Percentiles rank a stretch among this genome's conserved stretches.
phyloP scores from a whole-genome alignment of 2,113 vertebrate genomes.

The Lagenorhynchus albirostris region DNA sequence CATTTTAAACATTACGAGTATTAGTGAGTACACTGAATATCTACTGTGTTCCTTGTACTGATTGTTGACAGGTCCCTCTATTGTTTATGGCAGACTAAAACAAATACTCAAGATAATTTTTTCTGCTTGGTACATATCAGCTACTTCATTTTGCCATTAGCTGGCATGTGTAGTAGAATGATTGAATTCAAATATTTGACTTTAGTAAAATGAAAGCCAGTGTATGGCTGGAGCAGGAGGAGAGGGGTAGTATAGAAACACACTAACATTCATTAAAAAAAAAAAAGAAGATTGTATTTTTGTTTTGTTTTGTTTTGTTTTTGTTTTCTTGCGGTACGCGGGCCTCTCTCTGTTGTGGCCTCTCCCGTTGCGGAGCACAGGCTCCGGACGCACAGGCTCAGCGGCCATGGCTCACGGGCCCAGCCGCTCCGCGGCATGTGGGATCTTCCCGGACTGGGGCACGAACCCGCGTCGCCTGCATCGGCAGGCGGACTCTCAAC shows the following conservation, averaged over 20 bases:
- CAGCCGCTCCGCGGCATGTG: too few species aligned
- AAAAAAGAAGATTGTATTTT: background rate
- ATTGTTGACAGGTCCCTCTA: background rate
- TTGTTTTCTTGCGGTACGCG: too few species aligned
- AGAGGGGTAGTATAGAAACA: background rate
- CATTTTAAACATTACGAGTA: background rate
- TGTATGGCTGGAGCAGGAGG: background rate
- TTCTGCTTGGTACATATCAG: background rate
- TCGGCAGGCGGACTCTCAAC: too few species aligned
- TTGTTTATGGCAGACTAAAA: background rate
- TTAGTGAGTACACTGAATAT: background rate
- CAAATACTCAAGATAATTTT: background rate
- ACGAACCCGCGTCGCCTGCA: too few species aligned
- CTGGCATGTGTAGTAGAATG: background rate
- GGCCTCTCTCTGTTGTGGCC: too few species aligned
- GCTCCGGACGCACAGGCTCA: too few species aligned
- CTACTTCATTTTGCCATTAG: background rate
- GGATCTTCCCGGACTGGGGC: too few species aligned
- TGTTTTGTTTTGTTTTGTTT: too few species aligned
- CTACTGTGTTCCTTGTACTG: background rate
- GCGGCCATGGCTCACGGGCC: too few species aligned
- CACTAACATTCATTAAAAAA: background rate
- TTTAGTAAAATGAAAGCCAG: background rate
- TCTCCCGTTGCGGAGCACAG: too few species aligned
- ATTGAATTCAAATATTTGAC: background rate